phyloP scores from a whole-genome alignment of 2,113 vertebrate genomes.

The Mugil cephalus region DNA sequence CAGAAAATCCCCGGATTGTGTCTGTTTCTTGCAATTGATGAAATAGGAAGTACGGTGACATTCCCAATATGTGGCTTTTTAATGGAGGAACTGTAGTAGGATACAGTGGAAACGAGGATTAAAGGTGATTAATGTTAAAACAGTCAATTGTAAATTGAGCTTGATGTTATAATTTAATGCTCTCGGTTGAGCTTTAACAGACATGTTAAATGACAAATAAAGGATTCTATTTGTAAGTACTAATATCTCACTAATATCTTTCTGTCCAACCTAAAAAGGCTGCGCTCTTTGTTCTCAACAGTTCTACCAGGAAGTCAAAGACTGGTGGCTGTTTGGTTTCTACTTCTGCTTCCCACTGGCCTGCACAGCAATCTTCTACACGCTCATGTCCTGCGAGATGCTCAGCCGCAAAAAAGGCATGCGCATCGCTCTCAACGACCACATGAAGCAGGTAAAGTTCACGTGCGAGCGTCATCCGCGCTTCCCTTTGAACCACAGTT shows the following conservation, averaged over 20 bases:
- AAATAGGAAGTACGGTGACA: neutral
- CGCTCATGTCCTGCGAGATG: slow-evolving; percentile 94
- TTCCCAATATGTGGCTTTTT: slow-evolving; percentile 17
- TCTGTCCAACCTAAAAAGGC: neutral
- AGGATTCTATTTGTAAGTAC: no score
- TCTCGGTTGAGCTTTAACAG: neutral
- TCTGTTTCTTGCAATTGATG: slow-evolving; percentile 16
- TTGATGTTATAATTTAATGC: slow-evolving; percentile 1
- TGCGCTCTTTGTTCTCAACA: slow-evolving; percentile 44
- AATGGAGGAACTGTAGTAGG: neutral
- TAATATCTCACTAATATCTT: neutral
- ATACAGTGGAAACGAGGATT: neutral
- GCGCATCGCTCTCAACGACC: slow-evolving; percentile 91
- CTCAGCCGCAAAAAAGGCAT: slow-evolving; percentile 91
- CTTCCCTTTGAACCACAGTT: no score
- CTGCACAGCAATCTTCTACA: slow-evolving; percentile 92
- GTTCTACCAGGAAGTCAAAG: slow-evolving; percentile 90
- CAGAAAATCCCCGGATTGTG: slow-evolving; percentile 1
- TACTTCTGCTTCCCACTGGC: slow-evolving; percentile 92
- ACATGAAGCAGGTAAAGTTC: slow-evolving; percentile 92
- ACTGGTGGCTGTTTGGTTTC: slow-evolving; percentile 94
- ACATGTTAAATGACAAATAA: neutral
- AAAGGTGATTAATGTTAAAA: neutral
- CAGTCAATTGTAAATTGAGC: neutral
- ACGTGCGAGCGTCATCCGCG: neutral